Conservation (phyloP, 1,140 invertebrate genomes). For the Archivesica marissinica region DNA sequence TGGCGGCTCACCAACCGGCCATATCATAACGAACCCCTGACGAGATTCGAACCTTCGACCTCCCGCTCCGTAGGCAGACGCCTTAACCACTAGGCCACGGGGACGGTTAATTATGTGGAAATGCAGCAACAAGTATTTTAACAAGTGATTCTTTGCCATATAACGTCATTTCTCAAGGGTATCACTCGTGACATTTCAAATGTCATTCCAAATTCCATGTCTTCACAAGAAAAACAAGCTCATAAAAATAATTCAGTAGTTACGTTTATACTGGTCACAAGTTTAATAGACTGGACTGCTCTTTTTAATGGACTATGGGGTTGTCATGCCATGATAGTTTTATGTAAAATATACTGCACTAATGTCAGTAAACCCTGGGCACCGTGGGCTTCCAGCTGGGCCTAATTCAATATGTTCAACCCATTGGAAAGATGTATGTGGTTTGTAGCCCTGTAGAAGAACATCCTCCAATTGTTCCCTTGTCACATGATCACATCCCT, state of each 20-base stretch:
- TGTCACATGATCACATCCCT: conserved; percentile 45
- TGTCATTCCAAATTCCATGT: no score
- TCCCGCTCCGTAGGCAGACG: no score
- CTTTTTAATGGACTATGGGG: conserved; percentile 31
- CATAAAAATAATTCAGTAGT: conserved; percentile 22
- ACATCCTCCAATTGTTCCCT: conserved; percentile 9
- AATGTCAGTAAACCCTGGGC: conserved; percentile 6
- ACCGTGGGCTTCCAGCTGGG: background rate
- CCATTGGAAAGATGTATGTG: conserved; percentile 36
- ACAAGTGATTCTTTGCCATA: no score
- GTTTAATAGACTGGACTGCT: conserved; percentile 14
- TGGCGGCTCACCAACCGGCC: no score
- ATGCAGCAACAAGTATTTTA: no score
- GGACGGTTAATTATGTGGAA: no score
- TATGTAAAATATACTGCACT: conserved; percentile 23
- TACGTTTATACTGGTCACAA: background rate
- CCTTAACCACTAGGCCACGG: no score
- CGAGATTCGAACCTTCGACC: no score
- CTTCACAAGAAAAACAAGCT: no score
- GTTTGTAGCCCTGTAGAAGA: conserved; percentile 36
- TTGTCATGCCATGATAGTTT: conserved; percentile 30
- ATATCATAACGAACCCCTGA: no score
- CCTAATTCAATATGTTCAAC: conserved; percentile 23
- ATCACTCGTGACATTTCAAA: no score
- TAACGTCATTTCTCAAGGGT: no score